Conservation (phyloP, 2,888 invertebrate species). For the Slavum lentiscoides region DNA sequence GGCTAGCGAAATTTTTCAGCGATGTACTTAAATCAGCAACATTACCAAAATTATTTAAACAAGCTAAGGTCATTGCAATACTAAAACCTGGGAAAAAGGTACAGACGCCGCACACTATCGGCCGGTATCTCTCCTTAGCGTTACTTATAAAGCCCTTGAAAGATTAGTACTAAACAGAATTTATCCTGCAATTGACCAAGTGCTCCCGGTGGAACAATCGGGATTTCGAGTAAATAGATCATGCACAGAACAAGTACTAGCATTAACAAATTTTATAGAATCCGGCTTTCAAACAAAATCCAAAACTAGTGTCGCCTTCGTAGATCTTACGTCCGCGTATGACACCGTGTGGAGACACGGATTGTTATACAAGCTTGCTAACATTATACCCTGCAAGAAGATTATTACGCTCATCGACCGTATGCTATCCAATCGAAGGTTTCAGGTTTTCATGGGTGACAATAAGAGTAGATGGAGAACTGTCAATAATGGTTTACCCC, state of each 20-base stretch:
- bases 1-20: slow-evolving; percentile 1
- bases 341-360: slow-evolving; percentile 5
- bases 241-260: slow-evolving; percentile 1
- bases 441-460: slow-evolving; percentile 5
- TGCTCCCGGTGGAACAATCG: slow-evolving; percentile 14
- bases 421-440: slow-evolving; percentile 8
- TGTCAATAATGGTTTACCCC: slow-evolving; percentile 30
- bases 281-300: slow-evolving; percentile 11
- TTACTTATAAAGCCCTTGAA: slow-evolving; percentile 11
- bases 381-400: background rate
- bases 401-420: background rate
- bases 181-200: background rate
- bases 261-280: too few species aligned
- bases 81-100: background rate
- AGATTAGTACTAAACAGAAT: too few species aligned
- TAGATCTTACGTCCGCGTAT: background rate
- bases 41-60: background rate
- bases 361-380: background rate
- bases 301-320: background rate
- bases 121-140: slow-evolving; percentile 8
- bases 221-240: background rate
- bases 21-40: background rate
- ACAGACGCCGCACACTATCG: background rate
- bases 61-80: background rate
- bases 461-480: background rate